phyloP scores from a whole-genome alignment of 2,113 vertebrate genomes.

The Lamprologus sp. region DNA sequence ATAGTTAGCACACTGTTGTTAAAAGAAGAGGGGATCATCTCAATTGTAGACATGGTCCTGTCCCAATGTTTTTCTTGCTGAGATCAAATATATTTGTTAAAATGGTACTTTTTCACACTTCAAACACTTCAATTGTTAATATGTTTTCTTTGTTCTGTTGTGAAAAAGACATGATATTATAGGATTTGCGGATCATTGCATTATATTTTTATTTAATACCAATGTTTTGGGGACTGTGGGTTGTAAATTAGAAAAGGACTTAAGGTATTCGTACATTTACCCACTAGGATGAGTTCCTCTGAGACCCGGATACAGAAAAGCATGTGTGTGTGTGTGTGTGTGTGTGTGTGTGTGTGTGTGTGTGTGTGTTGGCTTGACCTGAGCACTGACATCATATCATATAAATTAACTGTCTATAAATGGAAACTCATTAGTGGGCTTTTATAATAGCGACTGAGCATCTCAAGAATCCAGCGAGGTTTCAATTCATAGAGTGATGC shows the following conservation, averaged over 20 bases:
- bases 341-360: not conserved
- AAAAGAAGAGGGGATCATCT: not conserved
- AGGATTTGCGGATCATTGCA: not conserved
- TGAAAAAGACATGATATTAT: not conserved
- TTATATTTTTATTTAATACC: not conserved
- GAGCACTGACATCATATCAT: constrained; percentile 58
- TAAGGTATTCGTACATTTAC: constrained; percentile 29
- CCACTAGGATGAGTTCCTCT: constrained; percentile 13
- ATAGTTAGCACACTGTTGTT: not conserved
- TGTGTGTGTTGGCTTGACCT: constrained; percentile 47
- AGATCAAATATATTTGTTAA: not conserved
- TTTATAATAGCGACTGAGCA: constrained; percentile 48
- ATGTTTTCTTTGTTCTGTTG: not conserved
- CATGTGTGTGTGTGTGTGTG: constrained; percentile 2
- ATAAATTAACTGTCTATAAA: constrained; percentile 64
- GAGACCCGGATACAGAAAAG: not conserved
- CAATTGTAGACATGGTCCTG: not conserved
- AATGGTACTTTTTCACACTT: not conserved
- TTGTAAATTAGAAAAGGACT: not conserved
- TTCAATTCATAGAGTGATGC: constrained; percentile 28
- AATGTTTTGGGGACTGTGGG: not conserved
- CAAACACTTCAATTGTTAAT: not conserved
- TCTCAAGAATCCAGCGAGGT: constrained; percentile 21
- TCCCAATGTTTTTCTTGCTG: not conserved
- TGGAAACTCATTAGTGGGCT: constrained; percentile 63